Conservation (phyloP, 2,888 invertebrate species). For the Gortyna flavago region DNA sequence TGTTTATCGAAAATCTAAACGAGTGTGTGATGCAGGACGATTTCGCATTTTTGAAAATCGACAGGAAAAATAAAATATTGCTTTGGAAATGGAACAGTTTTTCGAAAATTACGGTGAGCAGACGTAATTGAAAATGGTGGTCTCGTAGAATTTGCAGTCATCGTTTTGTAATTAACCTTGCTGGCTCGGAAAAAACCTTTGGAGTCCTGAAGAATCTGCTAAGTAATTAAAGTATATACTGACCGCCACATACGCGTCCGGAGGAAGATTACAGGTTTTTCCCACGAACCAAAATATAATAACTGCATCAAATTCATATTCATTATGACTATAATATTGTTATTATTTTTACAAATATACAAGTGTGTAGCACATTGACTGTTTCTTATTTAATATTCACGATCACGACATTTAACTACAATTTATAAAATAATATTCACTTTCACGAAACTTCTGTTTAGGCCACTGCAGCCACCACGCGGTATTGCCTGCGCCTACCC, state of each 20-base stretch:
- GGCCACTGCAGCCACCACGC: background rate
- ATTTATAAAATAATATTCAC: constrained; percentile 10
- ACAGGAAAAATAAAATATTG: background rate
- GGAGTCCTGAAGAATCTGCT: background rate
- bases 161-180: constrained; percentile 7
- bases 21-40: background rate
- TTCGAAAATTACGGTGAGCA: background rate
- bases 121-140: background rate
- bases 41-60: background rate
- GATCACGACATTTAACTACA: background rate
- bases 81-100: background rate
- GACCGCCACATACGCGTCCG: constrained; percentile 19
- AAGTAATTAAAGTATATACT: constrained; percentile 16
- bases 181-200: background rate
- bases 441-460: background rate
- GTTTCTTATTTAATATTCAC: constrained; percentile 8
- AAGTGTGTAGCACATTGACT: constrained; percentile 13
- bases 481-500: constrained; percentile 18
- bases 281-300: constrained; percentile 17
- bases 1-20: background rate
- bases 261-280: background rate
- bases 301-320: constrained; percentile 10
- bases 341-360: constrained; percentile 11
- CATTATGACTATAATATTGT: background rate
- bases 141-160: background rate